phyloP scores from a whole-genome alignment of 2,797 vertebrate species.

The Cyprinodon diabolis region DNA sequence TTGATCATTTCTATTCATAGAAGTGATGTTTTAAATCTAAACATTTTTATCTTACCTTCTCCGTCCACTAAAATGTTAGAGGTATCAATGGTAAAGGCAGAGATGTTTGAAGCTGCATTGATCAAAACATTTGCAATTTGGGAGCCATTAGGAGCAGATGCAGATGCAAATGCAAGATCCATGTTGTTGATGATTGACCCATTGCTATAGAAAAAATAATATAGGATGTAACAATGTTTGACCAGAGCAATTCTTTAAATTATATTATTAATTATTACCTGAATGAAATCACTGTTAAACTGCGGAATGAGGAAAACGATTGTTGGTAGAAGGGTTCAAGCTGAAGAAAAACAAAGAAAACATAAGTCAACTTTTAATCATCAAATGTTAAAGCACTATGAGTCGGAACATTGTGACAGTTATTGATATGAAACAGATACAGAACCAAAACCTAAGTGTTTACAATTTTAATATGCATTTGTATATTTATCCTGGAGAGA shows the following conservation, averaged over 20 bases:
- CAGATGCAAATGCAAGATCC: constrained; percentile 21
- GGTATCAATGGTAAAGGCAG: constrained; percentile 53
- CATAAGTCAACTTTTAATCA: neutral
- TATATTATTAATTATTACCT: constrained; percentile 42
- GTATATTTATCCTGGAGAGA: too few relatives aligned
- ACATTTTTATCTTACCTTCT: constrained; percentile 39
- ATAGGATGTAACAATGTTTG: neutral
- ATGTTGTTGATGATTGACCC: constrained; percentile 26
- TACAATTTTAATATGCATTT: neutral
- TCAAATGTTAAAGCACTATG: neutral
- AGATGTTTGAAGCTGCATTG: constrained; percentile 31
- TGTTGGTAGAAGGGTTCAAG: constrained; percentile 37
- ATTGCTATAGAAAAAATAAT: neutral
- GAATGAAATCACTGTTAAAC: constrained; percentile 42
- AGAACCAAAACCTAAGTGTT: neutral
- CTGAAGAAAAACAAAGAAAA: constrained; percentile 35
- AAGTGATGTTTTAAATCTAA: neutral
- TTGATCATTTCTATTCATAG: neutral
- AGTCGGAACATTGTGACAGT: neutral
- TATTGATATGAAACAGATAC: neutral
- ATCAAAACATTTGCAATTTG: constrained; percentile 48
- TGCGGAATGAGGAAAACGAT: constrained; percentile 41
- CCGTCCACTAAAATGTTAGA: constrained; percentile 34
- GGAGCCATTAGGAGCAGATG: constrained; percentile 7
- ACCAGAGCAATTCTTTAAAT: neutral